Conservation (phyloP, 1,140 invertebrate genomes). For the Drosophila arizonae region DNA sequence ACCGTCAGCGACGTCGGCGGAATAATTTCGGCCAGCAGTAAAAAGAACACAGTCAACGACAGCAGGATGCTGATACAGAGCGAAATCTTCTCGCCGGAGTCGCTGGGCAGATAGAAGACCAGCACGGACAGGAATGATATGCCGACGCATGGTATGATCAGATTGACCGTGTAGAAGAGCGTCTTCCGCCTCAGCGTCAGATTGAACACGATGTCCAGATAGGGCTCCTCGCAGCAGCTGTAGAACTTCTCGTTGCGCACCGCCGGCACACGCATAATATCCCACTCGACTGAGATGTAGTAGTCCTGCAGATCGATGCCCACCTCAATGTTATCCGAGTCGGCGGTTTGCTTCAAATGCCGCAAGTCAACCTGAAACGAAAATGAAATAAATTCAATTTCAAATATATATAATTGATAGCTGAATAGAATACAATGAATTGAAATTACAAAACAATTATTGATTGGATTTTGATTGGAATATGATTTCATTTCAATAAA, state of each 20-base stretch:
- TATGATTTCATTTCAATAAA: no score
- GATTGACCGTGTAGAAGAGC: constrained; percentile 98
- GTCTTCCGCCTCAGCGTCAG: constrained; percentile 98
- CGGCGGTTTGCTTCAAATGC: constrained; percentile 91
- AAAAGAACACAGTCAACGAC: constrained; percentile 99
- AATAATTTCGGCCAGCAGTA: constrained; percentile 98
- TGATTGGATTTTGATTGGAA: no score
- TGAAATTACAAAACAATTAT: no score
- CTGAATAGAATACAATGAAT: not conserved
- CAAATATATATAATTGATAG: not conserved
- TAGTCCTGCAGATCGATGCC: constrained; percentile 97
- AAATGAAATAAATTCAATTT: not conserved
- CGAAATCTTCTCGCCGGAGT: constrained; percentile 98
- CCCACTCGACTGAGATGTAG: constrained; percentile 99
- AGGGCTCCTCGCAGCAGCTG: constrained; percentile 95
- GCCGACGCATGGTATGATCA: constrained; percentile 97
- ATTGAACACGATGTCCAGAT: constrained; percentile 98
- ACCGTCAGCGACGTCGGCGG: constrained; percentile 99
- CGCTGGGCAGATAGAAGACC: constrained; percentile 99
- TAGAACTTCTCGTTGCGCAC: constrained; percentile 94
- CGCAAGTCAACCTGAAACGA: constrained; percentile 90
- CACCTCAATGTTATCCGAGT: constrained; percentile 91
- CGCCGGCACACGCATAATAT: constrained; percentile 95
- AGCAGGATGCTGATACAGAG: constrained; percentile 99
- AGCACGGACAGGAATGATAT: constrained; percentile 98